phyloP scores from a whole-genome alignment of 2,888 invertebrate genomes.

The Anagyrus pseudococci region DNA sequence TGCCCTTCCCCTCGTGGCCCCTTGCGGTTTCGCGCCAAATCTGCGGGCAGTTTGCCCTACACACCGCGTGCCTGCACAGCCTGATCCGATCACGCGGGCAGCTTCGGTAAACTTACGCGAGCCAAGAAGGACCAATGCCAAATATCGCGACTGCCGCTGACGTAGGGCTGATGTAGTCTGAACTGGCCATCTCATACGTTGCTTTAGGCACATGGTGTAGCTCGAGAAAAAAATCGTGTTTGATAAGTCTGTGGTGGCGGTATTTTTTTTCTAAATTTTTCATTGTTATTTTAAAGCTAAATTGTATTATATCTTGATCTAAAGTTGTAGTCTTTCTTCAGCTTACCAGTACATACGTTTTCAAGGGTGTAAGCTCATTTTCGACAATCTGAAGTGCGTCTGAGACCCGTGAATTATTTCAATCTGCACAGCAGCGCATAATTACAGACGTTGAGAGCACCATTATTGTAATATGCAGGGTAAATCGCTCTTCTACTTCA shows the following conservation, averaged over 20 bases:
- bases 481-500: slow-evolving; percentile 26
- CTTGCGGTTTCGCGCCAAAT: slow-evolving; percentile 19
- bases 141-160: slow-evolving; percentile 16
- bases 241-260: too few relatives aligned
- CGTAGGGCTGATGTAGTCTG: background rate
- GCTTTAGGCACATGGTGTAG: too few relatives aligned
- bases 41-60: slow-evolving; percentile 13
- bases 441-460: slow-evolving; percentile 21
- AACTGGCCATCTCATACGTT: too few relatives aligned
- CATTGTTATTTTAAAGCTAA: too few relatives aligned
- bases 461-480: slow-evolving; percentile 32
- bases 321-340: too few relatives aligned
- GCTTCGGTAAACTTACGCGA: slow-evolving; percentile 12
- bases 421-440: slow-evolving; percentile 28
- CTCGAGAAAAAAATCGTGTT: too few relatives aligned
- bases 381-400: slow-evolving; percentile 17
- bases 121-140: slow-evolving; percentile 22
- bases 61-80: background rate
- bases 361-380: slow-evolving; percentile 7
- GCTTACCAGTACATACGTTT: background rate
- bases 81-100: slow-evolving; percentile 12
- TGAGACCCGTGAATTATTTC: slow-evolving; percentile 34
- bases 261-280: too few relatives aligned
- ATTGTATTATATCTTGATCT: too few relatives aligned
- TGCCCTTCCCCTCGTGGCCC: background rate